A percentile compares a stretch with the other conserved stretches of the same genome.
phyloP scores from a whole-genome alignment of 2,113 vertebrate genomes.

The Lethenteron reissneri region DNA sequence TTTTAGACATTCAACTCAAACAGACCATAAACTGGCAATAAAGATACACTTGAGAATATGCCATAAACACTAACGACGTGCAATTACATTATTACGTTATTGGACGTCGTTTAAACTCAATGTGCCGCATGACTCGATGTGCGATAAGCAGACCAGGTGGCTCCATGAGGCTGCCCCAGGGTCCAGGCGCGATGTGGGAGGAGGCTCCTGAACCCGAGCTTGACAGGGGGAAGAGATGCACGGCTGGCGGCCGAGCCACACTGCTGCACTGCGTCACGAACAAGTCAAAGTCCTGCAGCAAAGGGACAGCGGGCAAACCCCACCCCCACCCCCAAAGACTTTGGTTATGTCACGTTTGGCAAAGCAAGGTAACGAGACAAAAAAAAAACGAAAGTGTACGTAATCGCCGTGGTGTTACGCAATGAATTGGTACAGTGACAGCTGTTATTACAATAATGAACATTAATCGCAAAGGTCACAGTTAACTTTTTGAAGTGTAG shows the following conservation, averaged over 20 bases:
- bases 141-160: slow-evolving; percentile 21
- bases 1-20: too few relatives aligned
- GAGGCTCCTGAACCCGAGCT: slow-evolving; percentile 37
- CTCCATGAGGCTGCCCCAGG: slow-evolving; percentile 98
- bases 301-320: background rate
- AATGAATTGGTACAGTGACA: background rate
- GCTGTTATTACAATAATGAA: too few relatives aligned
- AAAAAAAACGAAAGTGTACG: background rate
- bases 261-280: slow-evolving; percentile 95
- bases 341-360: too few relatives aligned
- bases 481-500: too few relatives aligned
- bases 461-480: too few relatives aligned
- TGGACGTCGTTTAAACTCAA: too few relatives aligned
- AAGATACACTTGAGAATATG: too few relatives aligned
- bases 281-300: slow-evolving; percentile 68
- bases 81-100: too few relatives aligned
- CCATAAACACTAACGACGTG: too few relatives aligned
- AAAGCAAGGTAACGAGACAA: background rate
- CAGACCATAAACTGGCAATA: too few relatives aligned
- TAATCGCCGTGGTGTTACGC: background rate
- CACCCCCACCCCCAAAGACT: too few relatives aligned
- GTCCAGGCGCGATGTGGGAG: slow-evolving; percentile 54
- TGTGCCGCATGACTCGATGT: too few relatives aligned
- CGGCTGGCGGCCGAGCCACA: slow-evolving; percentile 64
- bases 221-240: slow-evolving; percentile 74